These are phyloP conservation scores for Carterocephalus palaemon DNA, from an alignment of 2,888 invertebrate species.

Conservation along the genomic window DNA sequence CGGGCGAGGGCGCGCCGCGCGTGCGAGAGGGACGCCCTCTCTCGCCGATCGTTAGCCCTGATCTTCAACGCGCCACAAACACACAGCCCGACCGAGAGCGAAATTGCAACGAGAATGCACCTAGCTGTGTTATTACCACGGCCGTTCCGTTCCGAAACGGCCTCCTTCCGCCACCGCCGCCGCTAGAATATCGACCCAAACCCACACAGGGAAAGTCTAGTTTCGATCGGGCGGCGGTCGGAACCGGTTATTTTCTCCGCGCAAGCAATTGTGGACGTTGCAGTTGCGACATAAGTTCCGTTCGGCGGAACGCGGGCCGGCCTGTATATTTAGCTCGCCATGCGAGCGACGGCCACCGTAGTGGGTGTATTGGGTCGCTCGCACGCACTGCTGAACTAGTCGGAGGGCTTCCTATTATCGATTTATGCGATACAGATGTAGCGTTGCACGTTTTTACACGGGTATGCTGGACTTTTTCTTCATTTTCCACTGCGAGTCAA, in stretches of 20 bases:
- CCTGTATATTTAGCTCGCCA: conserved; percentile 77
- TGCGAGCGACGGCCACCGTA: conserved; percentile 61
- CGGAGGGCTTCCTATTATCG: conserved; percentile 78
- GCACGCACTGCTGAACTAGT: conserved; percentile 79
- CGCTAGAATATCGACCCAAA: conserved; percentile 44
- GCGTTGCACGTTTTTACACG: conserved; percentile 47
- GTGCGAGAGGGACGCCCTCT: conserved; percentile 57
- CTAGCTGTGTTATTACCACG: conserved; percentile 76
- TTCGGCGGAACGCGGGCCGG: conserved; percentile 50
- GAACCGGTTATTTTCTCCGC: conserved; percentile 68
- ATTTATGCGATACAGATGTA: conserved; percentile 63
- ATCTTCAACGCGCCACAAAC: conserved; percentile 80
- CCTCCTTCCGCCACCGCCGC: conserved; percentile 46
- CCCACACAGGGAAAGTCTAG: conserved; percentile 39
- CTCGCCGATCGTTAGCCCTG: conserved; percentile 78
- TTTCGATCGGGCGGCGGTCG: conserved; percentile 39
- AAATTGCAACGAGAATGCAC: conserved; percentile 79
- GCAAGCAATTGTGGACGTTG: conserved; percentile 72
- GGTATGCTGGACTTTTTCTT: conserved; percentile 56
- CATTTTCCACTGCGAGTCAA: conserved; percentile 53
- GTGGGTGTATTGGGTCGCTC: conserved; percentile 77
- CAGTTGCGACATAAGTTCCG: conserved; percentile 68
- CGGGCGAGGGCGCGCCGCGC: conserved; percentile 35
- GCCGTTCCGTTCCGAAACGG: conserved; percentile 58
- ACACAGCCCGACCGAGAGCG: conserved; percentile 79